Conservation (phyloP, 2,797 vertebrate genomes). For the Pangasius sanitwongsei region DNA sequence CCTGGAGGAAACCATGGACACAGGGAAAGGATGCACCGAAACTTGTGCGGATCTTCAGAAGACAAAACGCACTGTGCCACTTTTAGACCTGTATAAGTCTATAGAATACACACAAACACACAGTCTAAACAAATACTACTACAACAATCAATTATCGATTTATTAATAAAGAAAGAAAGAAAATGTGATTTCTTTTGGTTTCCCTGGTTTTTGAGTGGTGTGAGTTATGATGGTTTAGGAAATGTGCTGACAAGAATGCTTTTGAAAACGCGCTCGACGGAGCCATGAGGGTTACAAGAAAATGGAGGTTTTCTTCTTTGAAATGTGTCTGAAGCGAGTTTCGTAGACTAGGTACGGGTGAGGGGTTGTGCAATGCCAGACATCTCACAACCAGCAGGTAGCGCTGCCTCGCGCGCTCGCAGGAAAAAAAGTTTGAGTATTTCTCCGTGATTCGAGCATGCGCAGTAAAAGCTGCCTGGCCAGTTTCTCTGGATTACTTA, state of each 20-base stretch:
- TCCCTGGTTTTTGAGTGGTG: slow-evolving; percentile 30
- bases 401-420: slow-evolving; percentile 65
- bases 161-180: slow-evolving; percentile 48
- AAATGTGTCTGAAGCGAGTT: neutral
- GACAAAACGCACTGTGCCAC: slow-evolving; percentile 47
- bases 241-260: neutral
- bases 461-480: slow-evolving; percentile 78
- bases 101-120: slow-evolving; percentile 11
- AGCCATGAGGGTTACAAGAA: neutral
- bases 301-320: neutral
- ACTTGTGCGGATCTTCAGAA: neutral
- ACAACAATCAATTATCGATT: slow-evolving; percentile 41
- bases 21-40: neutral
- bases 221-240: neutral
- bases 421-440: slow-evolving; percentile 73
- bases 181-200: neutral
- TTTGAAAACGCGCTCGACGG: neutral
- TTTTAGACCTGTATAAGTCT: slow-evolving; percentile 23
- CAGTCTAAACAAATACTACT: slow-evolving; percentile 19
- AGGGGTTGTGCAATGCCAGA: too few relatives aligned
- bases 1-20: neutral
- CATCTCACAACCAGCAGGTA: slow-evolving; percentile 65
- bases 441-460: slow-evolving; percentile 74
- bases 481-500: slow-evolving; percentile 82
- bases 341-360: too few relatives aligned